A percentile compares a stretch with the other conserved stretches of the same genome.
Evolutionary conservation across 2,888 invertebrate genomes (phyloP).

Genomic region (Griposia aprilina): DNA sequence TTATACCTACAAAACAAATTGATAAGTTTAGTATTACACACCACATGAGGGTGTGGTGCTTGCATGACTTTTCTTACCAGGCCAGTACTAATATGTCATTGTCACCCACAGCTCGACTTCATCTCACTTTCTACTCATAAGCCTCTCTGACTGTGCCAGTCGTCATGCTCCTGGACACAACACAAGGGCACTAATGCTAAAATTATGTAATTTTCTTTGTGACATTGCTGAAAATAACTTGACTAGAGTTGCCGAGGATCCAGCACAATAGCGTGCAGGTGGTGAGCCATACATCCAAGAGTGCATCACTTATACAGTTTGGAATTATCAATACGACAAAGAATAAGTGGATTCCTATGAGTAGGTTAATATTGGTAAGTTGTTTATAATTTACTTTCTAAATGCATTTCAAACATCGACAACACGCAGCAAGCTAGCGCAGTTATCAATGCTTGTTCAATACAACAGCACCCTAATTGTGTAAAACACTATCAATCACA

Average conservation of each 20-base stretch:
- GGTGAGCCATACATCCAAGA: background rate
- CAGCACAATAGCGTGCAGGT: background rate
- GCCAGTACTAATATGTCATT: conserved; percentile 1
- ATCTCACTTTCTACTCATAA: background rate
- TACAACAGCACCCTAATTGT: background rate
- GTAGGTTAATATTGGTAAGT: background rate
- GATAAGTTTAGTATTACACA: conserved; percentile 3
- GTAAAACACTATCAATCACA: too few species aligned
- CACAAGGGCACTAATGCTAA: background rate
- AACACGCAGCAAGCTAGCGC: background rate
- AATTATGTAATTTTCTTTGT: background rate
- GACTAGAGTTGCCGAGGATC: background rate
- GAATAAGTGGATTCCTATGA: background rate
- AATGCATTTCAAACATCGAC: background rate
- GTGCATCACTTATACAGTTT: background rate
- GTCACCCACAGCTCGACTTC: background rate
- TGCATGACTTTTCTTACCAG: background rate
- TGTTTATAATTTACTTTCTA: background rate
- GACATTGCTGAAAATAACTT: background rate
- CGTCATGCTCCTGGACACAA: background rate
- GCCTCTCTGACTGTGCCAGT: background rate
- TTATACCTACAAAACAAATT: conserved; percentile 90
- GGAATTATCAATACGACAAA: background rate
- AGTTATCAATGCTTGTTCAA: background rate
- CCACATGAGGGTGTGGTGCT: background rate